Base-by-base conservation (phyloP, 2,797 vertebrate genomes). In the Ficedula albicollis region DNA sequence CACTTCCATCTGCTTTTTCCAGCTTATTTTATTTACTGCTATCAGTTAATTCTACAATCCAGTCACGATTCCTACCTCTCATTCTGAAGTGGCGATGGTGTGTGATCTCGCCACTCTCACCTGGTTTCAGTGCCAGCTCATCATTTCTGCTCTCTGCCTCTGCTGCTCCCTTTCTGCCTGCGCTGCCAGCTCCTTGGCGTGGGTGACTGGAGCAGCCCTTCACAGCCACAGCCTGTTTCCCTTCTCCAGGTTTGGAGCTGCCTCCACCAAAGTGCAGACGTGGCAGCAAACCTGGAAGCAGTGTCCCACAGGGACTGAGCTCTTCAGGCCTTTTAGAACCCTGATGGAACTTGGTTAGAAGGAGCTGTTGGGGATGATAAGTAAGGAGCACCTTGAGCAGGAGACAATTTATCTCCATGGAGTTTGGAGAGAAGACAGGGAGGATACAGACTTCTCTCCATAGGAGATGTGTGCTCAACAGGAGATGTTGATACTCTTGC, bases 1-100 rank as follows among this genome's bases (percentile, higher is more conserved):
- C 74, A 6, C 67, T 89, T 90, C 90, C 88, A 87, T 93, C 93
- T 95, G 90, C 32, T 88, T 94, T 93, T 69, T 16, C 73, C 54
- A 58, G 67, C 52, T 69, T 79, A 32, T 70, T 95, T 87, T 92
- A 63, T 93, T 94, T 90, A 70, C 27, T 74, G 77, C 68, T 77
- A 14, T 55, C 48, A 46, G 48, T 87, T 87, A 79, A 80, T 82
- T 77, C 54, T 55, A 20, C 43, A 73, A 49, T 52, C 43, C 20
- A 62, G 48, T 75, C 49, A 49, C 0, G 0, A 59, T 76, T 84
- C 70, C 39, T 51, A 9, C 29, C 21, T 59, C 44, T 69, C 6
- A 3, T 74, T 80, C 16, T 55, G 16, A 85, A 67, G 55, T 43
- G 51, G 43, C n/a, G 66, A 1, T 1, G 2, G 29, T 1, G 30